Evolutionary conservation across 2,113 vertebrate species (phyloP).

Genomic region (Oncorhynchus keta): DNA sequence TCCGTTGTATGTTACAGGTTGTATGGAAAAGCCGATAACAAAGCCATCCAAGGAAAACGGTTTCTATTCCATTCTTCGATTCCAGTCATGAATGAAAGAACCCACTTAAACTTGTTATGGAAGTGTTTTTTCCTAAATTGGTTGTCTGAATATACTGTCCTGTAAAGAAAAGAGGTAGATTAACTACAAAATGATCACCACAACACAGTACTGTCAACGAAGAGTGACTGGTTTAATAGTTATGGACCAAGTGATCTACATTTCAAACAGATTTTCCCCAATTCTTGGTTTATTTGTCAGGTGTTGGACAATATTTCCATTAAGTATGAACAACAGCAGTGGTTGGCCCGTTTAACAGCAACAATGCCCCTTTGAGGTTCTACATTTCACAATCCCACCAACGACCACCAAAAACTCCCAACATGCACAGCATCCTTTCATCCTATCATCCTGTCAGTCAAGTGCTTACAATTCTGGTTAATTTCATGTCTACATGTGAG

Average conservation of each 20-base stretch:
- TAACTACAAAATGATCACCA: slow-evolving; percentile 15
- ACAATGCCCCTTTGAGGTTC: not conserved
- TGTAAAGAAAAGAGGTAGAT: slow-evolving; percentile 9
- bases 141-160: not conserved
- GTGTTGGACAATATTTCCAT: no score
- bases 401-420: not conserved
- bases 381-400: slow-evolving; percentile 2
- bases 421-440: no score
- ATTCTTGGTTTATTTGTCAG: no score
- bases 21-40: not conserved
- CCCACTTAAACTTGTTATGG: not conserved
- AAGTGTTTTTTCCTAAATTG: slow-evolving; percentile 14
- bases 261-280: no score
- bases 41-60: slow-evolving; percentile 5
- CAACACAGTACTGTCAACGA: not conserved
- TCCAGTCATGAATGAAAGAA: slow-evolving; percentile 15
- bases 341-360: not conserved
- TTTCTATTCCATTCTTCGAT: not conserved
- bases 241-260: not conserved
- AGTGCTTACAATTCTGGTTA: slow-evolving; percentile 66
- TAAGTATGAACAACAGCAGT: no score
- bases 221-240: not conserved
- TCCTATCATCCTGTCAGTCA: not conserved
- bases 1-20: slow-evolving; percentile 7
- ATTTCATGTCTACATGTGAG: slow-evolving; percentile 66